phyloP scores from a whole-genome alignment of 2,888 invertebrate genomes.

The Erebia aethiops region DNA sequence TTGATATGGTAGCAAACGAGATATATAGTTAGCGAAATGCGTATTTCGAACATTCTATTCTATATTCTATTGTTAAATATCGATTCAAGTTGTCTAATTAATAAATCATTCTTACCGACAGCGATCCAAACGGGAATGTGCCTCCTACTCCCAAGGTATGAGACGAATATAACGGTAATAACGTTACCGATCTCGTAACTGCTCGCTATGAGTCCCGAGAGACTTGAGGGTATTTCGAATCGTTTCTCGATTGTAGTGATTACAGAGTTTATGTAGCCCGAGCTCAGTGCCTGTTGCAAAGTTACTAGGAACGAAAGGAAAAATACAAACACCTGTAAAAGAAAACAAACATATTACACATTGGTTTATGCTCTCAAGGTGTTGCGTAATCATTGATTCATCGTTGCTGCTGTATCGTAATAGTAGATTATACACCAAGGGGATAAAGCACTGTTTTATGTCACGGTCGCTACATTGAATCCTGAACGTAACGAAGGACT shows the following conservation, averaged over 20 bases:
- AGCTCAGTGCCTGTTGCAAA: slow-evolving; percentile 94
- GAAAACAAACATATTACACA: slow-evolving; percentile 30
- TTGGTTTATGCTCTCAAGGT: not conserved
- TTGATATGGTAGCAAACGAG: not conserved
- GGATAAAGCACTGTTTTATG: no score
- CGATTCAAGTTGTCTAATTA: no score
- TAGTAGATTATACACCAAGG: no score
- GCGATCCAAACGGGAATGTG: slow-evolving; percentile 98
- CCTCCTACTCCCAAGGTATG: slow-evolving; percentile 95
- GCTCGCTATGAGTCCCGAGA: slow-evolving; percentile 95
- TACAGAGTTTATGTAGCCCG: slow-evolving; percentile 96
- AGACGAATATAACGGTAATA: slow-evolving; percentile 97
- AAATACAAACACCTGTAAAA: slow-evolving; percentile 91
- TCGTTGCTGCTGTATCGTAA: no score
- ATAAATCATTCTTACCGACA: slow-evolving; percentile 84
- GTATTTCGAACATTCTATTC: no score
- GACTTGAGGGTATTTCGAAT: slow-evolving; percentile 96
- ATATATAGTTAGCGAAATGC: no score
- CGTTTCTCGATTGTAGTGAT: slow-evolving; percentile 98
- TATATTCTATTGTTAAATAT: no score
- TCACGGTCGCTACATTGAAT: no score
- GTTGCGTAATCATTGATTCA: no score
- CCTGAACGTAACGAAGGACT: no score
- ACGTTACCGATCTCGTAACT: slow-evolving; percentile 98
- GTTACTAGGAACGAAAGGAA: slow-evolving; percentile 95